phyloP scores from a whole-genome alignment of 2,113 vertebrate genomes.

The Arenaria interpres region DNA sequence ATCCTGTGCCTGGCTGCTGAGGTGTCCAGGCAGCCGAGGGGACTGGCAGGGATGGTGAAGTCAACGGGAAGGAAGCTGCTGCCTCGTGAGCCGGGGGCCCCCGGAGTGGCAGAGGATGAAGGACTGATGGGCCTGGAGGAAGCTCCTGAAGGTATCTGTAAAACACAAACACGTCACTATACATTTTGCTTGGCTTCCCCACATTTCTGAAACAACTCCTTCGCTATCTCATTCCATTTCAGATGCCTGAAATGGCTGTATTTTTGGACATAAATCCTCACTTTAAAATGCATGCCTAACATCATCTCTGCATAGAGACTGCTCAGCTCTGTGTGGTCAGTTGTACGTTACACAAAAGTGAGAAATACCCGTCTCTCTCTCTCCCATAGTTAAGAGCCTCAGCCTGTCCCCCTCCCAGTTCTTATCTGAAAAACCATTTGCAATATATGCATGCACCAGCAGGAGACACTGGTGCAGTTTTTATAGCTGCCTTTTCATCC shows the following conservation, averaged over 20 bases:
- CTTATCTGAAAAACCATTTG: background rate
- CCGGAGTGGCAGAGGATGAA: background rate
- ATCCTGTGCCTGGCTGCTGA: slow-evolving; percentile 87
- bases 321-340: background rate
- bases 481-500: background rate
- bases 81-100: background rate
- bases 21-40: slow-evolving; percentile 81
- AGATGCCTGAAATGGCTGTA: background rate
- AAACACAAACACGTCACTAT: background rate
- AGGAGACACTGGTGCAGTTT: slow-evolving; percentile 62
- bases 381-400: background rate
- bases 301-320: background rate
- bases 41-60: slow-evolving; percentile 80
- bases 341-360: background rate
- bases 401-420: background rate
- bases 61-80: slow-evolving; percentile 63
- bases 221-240: background rate
- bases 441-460: slow-evolving; percentile 5
- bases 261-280: background rate
- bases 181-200: background rate
- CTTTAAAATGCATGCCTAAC: background rate
- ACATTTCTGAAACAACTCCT: background rate
- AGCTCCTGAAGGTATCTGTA: slow-evolving; percentile 75
- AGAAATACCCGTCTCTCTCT: background rate
- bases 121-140: slow-evolving; percentile 76